Evolutionary conservation across 2,888 invertebrate genomes (phyloP).

Genomic region (Ectemnius cavifrons): DNA sequence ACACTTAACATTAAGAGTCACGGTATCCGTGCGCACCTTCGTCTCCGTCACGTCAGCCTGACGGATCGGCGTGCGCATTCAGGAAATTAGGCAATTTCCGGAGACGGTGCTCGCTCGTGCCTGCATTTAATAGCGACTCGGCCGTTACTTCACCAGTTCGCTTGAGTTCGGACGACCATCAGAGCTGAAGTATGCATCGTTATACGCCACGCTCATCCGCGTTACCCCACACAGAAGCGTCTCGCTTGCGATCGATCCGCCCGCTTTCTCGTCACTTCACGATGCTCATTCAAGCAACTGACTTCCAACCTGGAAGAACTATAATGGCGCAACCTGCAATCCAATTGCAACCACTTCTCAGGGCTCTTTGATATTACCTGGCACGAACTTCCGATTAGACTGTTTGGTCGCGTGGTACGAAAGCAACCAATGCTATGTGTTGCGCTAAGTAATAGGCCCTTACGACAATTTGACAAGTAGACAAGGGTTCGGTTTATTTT

Average conservation of each 20-base stretch:
- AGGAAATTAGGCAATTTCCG: slow-evolving; percentile 79
- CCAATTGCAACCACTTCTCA: too few relatives aligned
- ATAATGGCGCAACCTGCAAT: too few relatives aligned
- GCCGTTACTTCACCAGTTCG: slow-evolving; percentile 61
- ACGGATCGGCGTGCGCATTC: slow-evolving; percentile 78
- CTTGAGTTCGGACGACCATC: slow-evolving; percentile 51
- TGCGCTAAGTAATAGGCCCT: too few relatives aligned
- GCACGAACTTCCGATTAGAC: too few relatives aligned
- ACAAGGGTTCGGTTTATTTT: too few relatives aligned
- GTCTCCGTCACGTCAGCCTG: slow-evolving; percentile 77
- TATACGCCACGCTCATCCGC: slow-evolving; percentile 38
- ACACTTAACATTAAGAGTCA: slow-evolving; percentile 78
- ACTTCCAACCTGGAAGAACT: background rate
- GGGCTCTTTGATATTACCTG: too few relatives aligned
- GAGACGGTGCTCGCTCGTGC: slow-evolving; percentile 75
- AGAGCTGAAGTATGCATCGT: slow-evolving; percentile 34
- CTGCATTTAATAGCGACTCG: slow-evolving; percentile 75
- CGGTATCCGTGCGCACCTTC: slow-evolving; percentile 73
- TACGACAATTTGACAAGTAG: too few relatives aligned
- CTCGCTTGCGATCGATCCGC: too few relatives aligned
- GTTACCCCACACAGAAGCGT: background rate
- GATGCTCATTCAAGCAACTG: background rate
- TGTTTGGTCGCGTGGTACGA: too few relatives aligned
- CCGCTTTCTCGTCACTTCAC: too few relatives aligned
- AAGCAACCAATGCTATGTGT: too few relatives aligned